Base-by-base conservation (phyloP, 2,888 invertebrate species). In the Cosmia pyralina region DNA sequence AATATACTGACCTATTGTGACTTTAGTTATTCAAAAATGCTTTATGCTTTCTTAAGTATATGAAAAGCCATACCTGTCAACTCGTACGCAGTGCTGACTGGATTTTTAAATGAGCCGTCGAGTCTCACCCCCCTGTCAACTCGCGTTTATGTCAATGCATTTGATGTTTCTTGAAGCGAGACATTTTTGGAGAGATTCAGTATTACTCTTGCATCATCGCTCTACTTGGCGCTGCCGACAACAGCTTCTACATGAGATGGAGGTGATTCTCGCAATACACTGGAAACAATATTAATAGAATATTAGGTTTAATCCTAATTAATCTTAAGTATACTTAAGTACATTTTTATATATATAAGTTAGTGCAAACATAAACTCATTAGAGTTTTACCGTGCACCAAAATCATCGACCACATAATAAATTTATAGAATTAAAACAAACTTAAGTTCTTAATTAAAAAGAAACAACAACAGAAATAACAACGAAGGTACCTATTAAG, bases 71-170 rank as follows among this genome's bases (percentile, higher is more conserved):
- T 86, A 87, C 86, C 81, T 84, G 88, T 85, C 85, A 82, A 77
- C 84, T 79, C 82, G 82, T 79, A 81, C 85, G 80, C 85, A 84
- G 80, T 84, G 85, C 85, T 85, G 88, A 88, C 90, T 88, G 83
- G 88, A 85, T 87, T 89, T 91, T 91, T 88, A 92, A 92, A 91
- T 89, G 90, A 90, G 88, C 85, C 81, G 86, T 86, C 77, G 82
- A 62, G 75, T 85, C 84, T 84, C 84, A 88, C 78, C 86, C 79
- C 67, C 48, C 46, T 46, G 59, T 59, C 22, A 53, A 72, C 67
- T 89, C 85, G 28, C 67, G 76, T 81, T 87, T 59, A 81, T 78
- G 88, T 68, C 82, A 63, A 8, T 17, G 72, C 46, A 81, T 86
- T 87, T 50, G 80, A 38, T 72, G 50, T 57, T 57, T 22, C n/a